Conservation (phyloP, 1,140 invertebrate genomes). For the Hestina assimilis region DNA sequence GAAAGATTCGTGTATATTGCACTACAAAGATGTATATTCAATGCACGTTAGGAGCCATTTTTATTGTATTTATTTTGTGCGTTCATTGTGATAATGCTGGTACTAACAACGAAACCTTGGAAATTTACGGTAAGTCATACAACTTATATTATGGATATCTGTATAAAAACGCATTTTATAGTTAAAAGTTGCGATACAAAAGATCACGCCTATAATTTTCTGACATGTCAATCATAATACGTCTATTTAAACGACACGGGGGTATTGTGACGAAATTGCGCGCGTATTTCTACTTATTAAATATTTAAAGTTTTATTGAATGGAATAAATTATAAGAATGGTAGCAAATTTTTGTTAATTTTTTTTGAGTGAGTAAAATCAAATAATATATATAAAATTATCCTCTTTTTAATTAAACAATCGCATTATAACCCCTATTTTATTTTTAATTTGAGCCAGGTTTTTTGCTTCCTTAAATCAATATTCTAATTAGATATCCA, state of each 20-base stretch:
- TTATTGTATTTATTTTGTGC: conserved; percentile 77
- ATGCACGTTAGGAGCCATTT: conserved; percentile 74
- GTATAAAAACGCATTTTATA: neutral
- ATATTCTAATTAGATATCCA: too few relatives aligned
- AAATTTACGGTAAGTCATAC: conserved; percentile 66
- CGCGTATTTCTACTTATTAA: neutral
- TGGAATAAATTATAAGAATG: too few relatives aligned
- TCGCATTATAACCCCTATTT: too few relatives aligned
- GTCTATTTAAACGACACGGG: neutral
- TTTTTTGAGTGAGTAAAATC: too few relatives aligned
- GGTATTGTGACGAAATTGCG: neutral
- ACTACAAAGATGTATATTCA: conserved; percentile 70
- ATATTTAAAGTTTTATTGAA: neutral
- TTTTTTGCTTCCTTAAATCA: too few relatives aligned
- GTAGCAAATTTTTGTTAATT: too few relatives aligned
- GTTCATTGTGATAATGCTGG: conserved; percentile 75
- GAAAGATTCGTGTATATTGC: conserved; percentile 48
- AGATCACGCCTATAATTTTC: conserved; percentile 23
- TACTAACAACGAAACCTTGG: conserved; percentile 70
- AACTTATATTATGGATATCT: neutral
- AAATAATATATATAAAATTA: too few relatives aligned
- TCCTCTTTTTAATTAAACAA: too few relatives aligned
- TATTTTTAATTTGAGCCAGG: too few relatives aligned
- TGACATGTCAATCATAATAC: conserved; percentile 21
- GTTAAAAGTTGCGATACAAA: neutral